phyloP scores from a whole-genome alignment of 1,140 invertebrate species.

The Whitmania pigra region DNA sequence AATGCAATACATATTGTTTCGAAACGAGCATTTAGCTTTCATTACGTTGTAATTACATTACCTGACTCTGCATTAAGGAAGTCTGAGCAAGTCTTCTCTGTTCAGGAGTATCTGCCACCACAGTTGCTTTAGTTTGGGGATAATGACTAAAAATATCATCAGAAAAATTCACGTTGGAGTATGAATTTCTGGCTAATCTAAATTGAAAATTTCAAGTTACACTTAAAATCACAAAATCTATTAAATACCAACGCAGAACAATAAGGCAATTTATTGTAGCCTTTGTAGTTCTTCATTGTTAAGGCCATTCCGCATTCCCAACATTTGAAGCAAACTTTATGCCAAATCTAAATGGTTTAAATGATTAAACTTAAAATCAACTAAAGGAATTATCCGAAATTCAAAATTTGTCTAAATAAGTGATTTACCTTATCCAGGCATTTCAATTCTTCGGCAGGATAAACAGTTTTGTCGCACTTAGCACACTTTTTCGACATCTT shows the following conservation, averaged over 20 bases:
- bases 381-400: too few relatives aligned
- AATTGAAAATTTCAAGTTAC: not conserved
- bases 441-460: conserved; percentile 10
- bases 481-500: conserved; percentile 8
- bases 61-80: conserved; percentile 93
- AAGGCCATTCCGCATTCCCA: conserved; percentile 18
- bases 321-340: conserved; percentile 13
- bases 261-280: conserved; percentile 5
- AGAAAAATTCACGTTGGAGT: not conserved
- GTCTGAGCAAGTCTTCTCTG: conserved; percentile 88
- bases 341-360: too few relatives aligned
- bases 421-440: conserved; percentile 4
- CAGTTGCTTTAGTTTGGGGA: conserved; percentile 88
- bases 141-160: conserved; percentile 63
- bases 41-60: conserved; percentile 38
- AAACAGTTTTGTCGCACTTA: conserved; percentile 5
- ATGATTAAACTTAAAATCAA: too few relatives aligned
- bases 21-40: not conserved
- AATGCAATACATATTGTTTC: too few relatives aligned
- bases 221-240: not conserved
- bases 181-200: not conserved
- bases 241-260: conserved; percentile 12
- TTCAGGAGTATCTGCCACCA: conserved; percentile 92
- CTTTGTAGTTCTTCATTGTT: conserved; percentile 19
- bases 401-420: not conserved